Evolutionary conservation across 2,113 vertebrate genomes (phyloP).

Genomic region (Peromyscus californicus): DNA sequence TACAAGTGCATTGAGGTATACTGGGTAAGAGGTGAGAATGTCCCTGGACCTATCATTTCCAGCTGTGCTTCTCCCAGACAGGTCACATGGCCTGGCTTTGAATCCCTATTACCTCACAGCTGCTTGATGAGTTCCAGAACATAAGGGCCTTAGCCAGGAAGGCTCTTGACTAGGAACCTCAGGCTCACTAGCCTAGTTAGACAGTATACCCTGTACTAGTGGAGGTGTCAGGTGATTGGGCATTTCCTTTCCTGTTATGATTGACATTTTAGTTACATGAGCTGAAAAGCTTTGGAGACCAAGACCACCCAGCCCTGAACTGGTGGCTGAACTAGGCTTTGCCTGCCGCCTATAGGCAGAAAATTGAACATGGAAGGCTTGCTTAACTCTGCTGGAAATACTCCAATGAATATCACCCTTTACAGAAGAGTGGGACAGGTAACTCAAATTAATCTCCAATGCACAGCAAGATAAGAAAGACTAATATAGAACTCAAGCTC

Average conservation of each 20-base stretch:
- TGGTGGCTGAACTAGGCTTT: background rate
- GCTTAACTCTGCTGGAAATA: background rate
- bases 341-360: slow-evolving; percentile 77
- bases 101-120: background rate
- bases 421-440: background rate
- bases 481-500: background rate
- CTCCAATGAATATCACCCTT: background rate
- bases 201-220: background rate
- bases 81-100: background rate
- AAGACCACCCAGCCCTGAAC: background rate
- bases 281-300: background rate
- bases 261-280: background rate
- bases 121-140: background rate
- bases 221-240: background rate
- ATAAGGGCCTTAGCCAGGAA: background rate
- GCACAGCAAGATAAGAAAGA: background rate
- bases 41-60: background rate
- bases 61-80: background rate
- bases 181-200: background rate
- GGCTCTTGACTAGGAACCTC: background rate
- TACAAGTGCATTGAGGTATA: fast-evolving
- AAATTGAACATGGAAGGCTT: background rate
- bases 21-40: fast-evolving
- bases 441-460: background rate
- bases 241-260: background rate